phyloP scores from a whole-genome alignment of 2,113 vertebrate genomes.

The Martes martes region DNA sequence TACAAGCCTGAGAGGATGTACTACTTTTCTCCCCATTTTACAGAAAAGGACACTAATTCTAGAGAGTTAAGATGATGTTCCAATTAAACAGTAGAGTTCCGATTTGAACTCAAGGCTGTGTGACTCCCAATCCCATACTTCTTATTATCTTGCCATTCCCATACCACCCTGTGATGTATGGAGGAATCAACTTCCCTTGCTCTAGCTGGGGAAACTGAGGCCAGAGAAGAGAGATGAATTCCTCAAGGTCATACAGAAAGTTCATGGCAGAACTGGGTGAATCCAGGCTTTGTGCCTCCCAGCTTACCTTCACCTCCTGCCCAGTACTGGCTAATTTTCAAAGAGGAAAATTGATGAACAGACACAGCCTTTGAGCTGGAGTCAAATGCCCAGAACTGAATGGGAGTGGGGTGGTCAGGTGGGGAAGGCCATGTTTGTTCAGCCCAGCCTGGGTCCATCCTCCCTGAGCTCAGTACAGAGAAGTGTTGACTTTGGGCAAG shows the following conservation, averaged over 20 bases:
- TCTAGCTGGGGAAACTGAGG: background rate
- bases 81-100: background rate
- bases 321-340: background rate
- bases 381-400: background rate
- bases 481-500: conserved; percentile 31
- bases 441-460: background rate
- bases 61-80: background rate
- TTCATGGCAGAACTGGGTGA: background rate
- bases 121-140: background rate
- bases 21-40: background rate
- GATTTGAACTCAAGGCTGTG: background rate
- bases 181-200: background rate
- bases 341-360: background rate
- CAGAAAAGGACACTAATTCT: background rate
- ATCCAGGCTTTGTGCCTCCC: background rate
- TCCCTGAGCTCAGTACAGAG: background rate
- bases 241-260: background rate
- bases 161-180: background rate
- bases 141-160: background rate
- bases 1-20: background rate
- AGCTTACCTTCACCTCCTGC: background rate
- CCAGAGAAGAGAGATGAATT: background rate
- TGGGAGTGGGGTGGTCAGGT: background rate
- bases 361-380: background rate
- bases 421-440: background rate